Base-by-base conservation (phyloP, 2,797 vertebrate genomes). In the Todus mexicanus region DNA sequence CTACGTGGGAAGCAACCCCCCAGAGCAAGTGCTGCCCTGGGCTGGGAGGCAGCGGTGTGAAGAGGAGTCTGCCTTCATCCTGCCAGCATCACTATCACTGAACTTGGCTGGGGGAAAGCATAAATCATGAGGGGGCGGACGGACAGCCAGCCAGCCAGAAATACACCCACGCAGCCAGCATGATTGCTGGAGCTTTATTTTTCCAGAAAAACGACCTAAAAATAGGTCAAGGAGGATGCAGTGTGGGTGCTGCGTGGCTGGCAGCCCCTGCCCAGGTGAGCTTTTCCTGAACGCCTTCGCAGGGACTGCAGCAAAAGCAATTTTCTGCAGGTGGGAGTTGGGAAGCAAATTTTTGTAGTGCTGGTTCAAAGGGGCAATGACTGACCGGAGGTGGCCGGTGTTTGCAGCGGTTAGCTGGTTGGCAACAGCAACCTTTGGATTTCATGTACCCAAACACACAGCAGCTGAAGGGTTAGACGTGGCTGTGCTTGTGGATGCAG, bases 401-500 rank as follows among this genome's bases (percentile, higher is more conserved):
- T 61, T 45, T 70, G 25, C 75, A 78, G 59, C 17, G 6, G 84
- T 89, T 18, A 72, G 60, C 79, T 61, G 50, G 68, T 15, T 90
- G 85, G 78, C 78, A 70, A 33, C 56, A 48, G 91, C 65, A 94
- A 70, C 57, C 20, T 57, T 61, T 74, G 92, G 47, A 54, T 95
- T 92, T 93, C 80, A 60, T 26, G 63, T 37, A 27, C 59, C 91
- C 76, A 60, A 59, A 96, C 90, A 66, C 4, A 25, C 80, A 57
- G 82, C 65, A 90, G 81, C 38, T 69, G 79, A 88, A 92, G 89
- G 93, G 70, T 93, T 70, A 94, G 95, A 74, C 66, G 43, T 56
- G 93, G 64, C 68, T 66, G 23, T 57, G 63, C 84, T 94, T 75
- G 82, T 73, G 69, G 80, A 82, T 60, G 68, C 68, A 80, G 86